A percentile compares a stretch with the other conserved stretches of the same genome.
phyloP scores from a whole-genome alignment of 23 tunicate species.

The Styela plicata region DNA sequence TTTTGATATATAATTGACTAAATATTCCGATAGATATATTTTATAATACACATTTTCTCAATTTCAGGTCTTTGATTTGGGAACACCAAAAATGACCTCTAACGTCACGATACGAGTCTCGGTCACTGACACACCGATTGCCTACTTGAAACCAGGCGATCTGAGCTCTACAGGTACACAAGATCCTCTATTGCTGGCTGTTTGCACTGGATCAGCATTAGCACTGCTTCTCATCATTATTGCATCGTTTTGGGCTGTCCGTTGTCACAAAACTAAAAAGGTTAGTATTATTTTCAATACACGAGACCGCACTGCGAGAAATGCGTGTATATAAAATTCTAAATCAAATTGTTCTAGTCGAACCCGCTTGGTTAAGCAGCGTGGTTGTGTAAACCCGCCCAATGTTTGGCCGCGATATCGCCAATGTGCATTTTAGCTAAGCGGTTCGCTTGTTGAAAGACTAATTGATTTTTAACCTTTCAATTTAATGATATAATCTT shows the following conservation, averaged over 20 bases:
- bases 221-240: background rate
- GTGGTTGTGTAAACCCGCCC: too few relatives aligned
- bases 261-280: background rate
- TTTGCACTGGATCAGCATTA: background rate
- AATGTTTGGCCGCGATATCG: too few relatives aligned
- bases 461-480: too few relatives aligned
- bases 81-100: background rate
- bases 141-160: background rate
- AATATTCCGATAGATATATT: background rate
- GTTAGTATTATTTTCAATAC: background rate
- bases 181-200: background rate
- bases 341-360: too few relatives aligned
- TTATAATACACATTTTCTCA: background rate
- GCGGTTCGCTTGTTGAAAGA: too few relatives aligned
- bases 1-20: too few relatives aligned
- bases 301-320: too few relatives aligned
- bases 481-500: too few relatives aligned
- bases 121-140: background rate
- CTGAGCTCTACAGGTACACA: background rate
- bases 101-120: background rate
- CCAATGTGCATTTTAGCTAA: too few relatives aligned
- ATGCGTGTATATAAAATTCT: too few relatives aligned
- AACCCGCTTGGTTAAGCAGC: too few relatives aligned
- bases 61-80: background rate
- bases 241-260: background rate